phyloP scores from a whole-genome alignment of 1,140 invertebrate genomes.

The Calliopsis andreniformis region DNA sequence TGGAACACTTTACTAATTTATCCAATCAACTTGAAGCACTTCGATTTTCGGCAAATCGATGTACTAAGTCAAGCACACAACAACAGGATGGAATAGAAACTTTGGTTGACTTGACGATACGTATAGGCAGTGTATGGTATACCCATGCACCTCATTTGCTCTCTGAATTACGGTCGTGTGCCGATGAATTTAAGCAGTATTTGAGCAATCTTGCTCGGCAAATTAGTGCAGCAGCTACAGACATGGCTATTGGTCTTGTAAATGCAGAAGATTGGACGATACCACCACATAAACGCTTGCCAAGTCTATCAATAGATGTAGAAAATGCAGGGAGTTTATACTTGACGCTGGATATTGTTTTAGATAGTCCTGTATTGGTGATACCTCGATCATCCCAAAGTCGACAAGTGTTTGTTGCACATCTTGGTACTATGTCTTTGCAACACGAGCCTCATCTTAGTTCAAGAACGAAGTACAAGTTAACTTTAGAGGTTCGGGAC shows the following conservation, averaged over 20 bases:
- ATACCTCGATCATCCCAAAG: slow-evolving; percentile 90
- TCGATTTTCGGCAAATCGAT: slow-evolving; percentile 73
- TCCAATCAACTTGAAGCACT: slow-evolving; percentile 73
- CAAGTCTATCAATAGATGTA: slow-evolving; percentile 73
- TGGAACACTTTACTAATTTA: slow-evolving; percentile 69
- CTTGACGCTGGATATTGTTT: slow-evolving; percentile 86
- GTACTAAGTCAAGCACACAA: slow-evolving; percentile 62
- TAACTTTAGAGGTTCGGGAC: slow-evolving; percentile 87
- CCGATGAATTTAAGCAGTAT: slow-evolving; percentile 86
- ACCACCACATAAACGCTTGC: slow-evolving; percentile 73
- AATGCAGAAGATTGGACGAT: slow-evolving; percentile 83
- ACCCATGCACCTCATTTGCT: slow-evolving; percentile 94
- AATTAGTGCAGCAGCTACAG: slow-evolving; percentile 93
- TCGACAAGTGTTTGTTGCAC: slow-evolving; percentile 93
- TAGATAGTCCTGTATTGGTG: slow-evolving; percentile 95
- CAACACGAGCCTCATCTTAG: slow-evolving; percentile 77
- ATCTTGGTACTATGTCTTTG: slow-evolving; percentile 94
- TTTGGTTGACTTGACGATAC: slow-evolving; percentile 81
- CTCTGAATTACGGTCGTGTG: slow-evolving; percentile 91
- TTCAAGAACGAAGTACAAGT: slow-evolving; percentile 76
- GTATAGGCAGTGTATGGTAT: slow-evolving; percentile 96
- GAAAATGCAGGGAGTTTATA: slow-evolving; percentile 57
- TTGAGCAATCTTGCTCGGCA: slow-evolving; percentile 89
- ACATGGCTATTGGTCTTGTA: slow-evolving; percentile 95
- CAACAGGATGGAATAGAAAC: slow-evolving; percentile 66